Percentiles rank a stretch among this genome's conserved stretches.
Evolutionary conservation across 2,888 invertebrate genomes (phyloP).

Genomic region (Caenorhabditis sulstoni): DNA sequence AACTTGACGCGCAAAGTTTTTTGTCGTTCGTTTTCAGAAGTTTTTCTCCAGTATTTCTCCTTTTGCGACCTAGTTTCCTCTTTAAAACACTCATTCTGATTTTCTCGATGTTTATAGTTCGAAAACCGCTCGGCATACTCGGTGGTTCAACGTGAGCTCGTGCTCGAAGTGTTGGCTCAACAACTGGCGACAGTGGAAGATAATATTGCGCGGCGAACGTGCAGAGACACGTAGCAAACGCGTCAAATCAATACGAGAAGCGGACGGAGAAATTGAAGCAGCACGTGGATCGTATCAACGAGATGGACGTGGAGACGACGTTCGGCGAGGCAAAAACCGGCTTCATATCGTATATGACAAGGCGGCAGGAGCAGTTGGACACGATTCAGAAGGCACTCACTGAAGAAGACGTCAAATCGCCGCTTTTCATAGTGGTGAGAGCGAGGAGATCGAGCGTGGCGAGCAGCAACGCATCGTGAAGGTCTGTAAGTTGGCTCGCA

Average conservation of each 20-base stretch:
- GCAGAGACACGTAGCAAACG: no score
- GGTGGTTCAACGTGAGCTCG: slow-evolving; percentile 18
- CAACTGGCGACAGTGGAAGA: no score
- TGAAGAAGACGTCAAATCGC: slow-evolving; percentile 56
- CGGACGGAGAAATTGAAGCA: no score
- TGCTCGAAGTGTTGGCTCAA: slow-evolving; percentile 49
- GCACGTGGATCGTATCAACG: slow-evolving; percentile 65
- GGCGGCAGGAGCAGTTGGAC: slow-evolving; percentile 43
- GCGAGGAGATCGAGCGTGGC: slow-evolving; percentile 59
- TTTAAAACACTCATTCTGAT: no score
- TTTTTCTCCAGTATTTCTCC: no score
- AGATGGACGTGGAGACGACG: slow-evolving; percentile 65
- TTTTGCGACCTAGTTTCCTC: no score
- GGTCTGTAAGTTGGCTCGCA: slow-evolving; percentile 57
- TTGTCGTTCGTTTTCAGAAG: no score
- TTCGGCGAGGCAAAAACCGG: slow-evolving; percentile 65
- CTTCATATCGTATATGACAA: slow-evolving; percentile 69
- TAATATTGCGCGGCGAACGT: no score
- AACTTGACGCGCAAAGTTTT: no score
- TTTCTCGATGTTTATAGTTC: no score
- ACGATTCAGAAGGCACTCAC: slow-evolving; percentile 32
- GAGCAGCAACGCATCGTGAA: slow-evolving; percentile 61
- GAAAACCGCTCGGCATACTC: slow-evolving; percentile 37
- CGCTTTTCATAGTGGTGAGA: slow-evolving; percentile 45
- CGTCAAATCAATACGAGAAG: no score